A percentile compares a stretch with the other conserved stretches of the same genome.
phyloP scores from a whole-genome alignment of 2,113 vertebrate genomes.

The Boleophthalmus pectinirostris region DNA sequence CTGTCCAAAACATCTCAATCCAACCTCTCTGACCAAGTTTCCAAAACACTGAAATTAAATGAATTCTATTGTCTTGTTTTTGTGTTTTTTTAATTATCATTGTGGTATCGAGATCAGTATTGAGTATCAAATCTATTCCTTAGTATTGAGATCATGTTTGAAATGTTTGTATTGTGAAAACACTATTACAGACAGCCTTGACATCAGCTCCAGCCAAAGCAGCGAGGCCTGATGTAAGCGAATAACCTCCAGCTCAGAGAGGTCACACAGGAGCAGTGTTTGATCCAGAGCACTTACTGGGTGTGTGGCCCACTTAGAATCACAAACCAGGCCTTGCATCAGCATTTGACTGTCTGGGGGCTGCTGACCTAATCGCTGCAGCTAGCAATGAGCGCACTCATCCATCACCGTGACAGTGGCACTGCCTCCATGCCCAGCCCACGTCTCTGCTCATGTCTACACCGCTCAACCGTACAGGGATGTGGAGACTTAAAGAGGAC shows the following conservation, averaged over 20 bases:
- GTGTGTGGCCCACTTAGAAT: slow-evolving; percentile 53
- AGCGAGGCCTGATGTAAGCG: slow-evolving; percentile 29
- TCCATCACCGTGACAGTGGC: slow-evolving; percentile 70
- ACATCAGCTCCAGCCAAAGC: neutral
- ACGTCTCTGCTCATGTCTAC: slow-evolving; percentile 17
- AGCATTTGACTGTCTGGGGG: slow-evolving; percentile 69
- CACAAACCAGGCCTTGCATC: slow-evolving; percentile 60
- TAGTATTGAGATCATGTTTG: too few species aligned
- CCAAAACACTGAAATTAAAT: too few species aligned
- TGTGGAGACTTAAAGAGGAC: slow-evolving; percentile 8
- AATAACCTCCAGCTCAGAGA: slow-evolving; percentile 23
- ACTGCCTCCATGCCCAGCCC: slow-evolving; percentile 22
- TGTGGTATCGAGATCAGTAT: too few species aligned
- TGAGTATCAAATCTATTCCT: too few species aligned
- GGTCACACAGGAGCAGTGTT: slow-evolving; percentile 18
- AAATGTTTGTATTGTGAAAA: too few species aligned
- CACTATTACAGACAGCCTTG: neutral
- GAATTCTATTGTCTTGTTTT: too few species aligned
- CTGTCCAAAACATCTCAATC: too few species aligned
- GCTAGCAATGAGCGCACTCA: slow-evolving; percentile 63
- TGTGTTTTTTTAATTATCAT: too few species aligned
- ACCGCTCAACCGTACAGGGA: slow-evolving; percentile 8
- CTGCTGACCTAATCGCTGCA: slow-evolving; percentile 67
- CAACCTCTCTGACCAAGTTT: too few species aligned
- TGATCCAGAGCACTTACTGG: slow-evolving; percentile 39